Evolutionary conservation across 2,797 vertebrate species (phyloP).

Genomic region (Pipistrellus nathusii): DNA sequence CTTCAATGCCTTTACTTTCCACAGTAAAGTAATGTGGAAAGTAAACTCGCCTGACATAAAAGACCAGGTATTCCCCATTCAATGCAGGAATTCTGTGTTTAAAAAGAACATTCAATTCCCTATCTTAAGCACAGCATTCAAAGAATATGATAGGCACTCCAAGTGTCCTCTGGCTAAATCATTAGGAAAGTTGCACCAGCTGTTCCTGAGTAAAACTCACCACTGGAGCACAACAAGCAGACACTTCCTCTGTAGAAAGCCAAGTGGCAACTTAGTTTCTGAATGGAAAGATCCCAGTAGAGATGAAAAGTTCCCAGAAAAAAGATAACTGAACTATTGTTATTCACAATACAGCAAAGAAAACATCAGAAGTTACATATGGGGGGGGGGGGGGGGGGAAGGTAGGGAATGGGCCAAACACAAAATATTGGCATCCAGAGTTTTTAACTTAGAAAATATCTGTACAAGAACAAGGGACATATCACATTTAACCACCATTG

Average conservation of each 20-base stretch:
- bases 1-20: constrained; percentile 16
- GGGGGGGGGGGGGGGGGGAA: neutral
- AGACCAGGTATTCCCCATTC: constrained; percentile 45
- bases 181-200: neutral
- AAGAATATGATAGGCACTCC: neutral
- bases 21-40: neutral
- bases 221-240: neutral
- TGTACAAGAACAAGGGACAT: constrained; percentile 17
- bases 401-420: neutral
- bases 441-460: constrained; percentile 36
- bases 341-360: neutral
- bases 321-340: neutral
- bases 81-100: constrained; percentile 52
- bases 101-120: constrained; percentile 12
- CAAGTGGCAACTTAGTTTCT: constrained; percentile 37
- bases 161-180: neutral
- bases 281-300: neutral
- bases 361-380: constrained; percentile 27
- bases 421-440: constrained; percentile 43
- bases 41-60: constrained; percentile 21
- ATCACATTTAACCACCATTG: neutral
- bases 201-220: constrained; percentile 32
- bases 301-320: neutral
- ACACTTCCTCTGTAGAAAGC: constrained; percentile 38
- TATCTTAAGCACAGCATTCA: constrained; percentile 24